Base-by-base conservation (phyloP, 2,113 vertebrate genomes). In the Acrocephalus arundinaceus region DNA sequence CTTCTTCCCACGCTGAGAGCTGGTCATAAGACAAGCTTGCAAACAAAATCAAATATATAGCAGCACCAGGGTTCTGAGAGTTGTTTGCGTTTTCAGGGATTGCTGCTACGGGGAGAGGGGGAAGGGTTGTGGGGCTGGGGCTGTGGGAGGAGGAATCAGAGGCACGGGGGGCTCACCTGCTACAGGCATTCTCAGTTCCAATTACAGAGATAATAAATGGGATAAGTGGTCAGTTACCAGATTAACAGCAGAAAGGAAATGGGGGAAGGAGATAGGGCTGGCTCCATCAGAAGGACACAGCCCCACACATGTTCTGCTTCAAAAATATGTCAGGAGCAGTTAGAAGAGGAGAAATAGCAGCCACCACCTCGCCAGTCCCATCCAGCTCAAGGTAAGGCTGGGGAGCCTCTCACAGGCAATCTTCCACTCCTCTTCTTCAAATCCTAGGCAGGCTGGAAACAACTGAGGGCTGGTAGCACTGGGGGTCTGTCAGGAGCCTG, bases 31-130 rank as follows among this genome's bases (percentile, higher is more conserved):
- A 96, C 96, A 97, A 97, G 96, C 96, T 94, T 77, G 79, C 92
- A 97, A 97, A 97, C 97, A 97, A 96, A 97, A 98, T 96, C 94
- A 96, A 97, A 97, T 96, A 96, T 39, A 97, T 61, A 94, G 94
- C 93, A 96, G 93, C 73, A 94, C 73, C 94, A 96, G 94, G 84
- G 83, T 95, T 79, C 81, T 52, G 65, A 43, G 46, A 90, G 49
- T 89, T 92, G 46, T 87, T 84, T 83, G 87, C 43, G 88, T 37
- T 39, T 39, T 72, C 45, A 46, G 80, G 74, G 80, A 78, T 82
- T 66, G 85, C 77, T 87, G 43, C 71, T 49, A 5, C 3, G 0
- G 68, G 48, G 41, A 86, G 75, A 83, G 45, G 55, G 75, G 73
- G 93, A 83, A 92, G 92, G 92, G 85, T 3, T 83, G 79, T 43